Evolutionary conservation across 2,113 vertebrate species (phyloP), one percentile per base, ranked within the genome.

Genomic region (Melanerpes formicivorus): DNA sequence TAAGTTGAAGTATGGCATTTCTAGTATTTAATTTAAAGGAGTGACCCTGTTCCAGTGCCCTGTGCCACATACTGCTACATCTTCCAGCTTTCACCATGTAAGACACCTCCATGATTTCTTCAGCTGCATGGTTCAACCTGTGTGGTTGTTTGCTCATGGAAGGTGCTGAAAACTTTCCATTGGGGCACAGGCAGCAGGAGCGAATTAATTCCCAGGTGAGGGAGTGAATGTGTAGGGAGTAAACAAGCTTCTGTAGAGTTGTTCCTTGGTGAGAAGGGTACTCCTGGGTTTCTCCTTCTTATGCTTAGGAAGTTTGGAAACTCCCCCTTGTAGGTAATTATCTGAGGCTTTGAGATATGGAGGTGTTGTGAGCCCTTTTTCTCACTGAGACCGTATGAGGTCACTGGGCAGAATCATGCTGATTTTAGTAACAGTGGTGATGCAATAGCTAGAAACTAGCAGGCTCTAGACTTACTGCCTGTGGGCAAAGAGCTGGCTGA

Each of bases 401-500:
- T 80, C 60, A 26, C 6, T 23, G 76, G 64, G 56, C 64, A 90
- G 85, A 55, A 62, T 65, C 44, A 15, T 0, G 0, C 34, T 44
- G 88, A 17, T 87, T 90, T 91, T 26, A 34, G 60, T 63, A 69
- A 62, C 50, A 6, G 22, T 27, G 65, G 29, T 73, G 88, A 70
- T 82, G 67, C 82, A 91, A n/a, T 6, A 58, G 17, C 63, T 73
- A 84, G 92, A 52, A 89, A 14, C 37, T 11, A 67, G 48, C 66
- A 90, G 66, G 7, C 46, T 88, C 52, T 64, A 87, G 54, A 8
- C 67, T 27, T 42, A 63, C 46, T 58, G 80, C 88, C 80, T 77
- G 50, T 80, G 88, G 88, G 70, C 85, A 63, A 18, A 77, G 72
- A 77, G 60, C 83, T 95, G 85, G n/a, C 75, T 94, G 88, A 55